Conservation (phyloP, 2,888 invertebrate genomes). For the Platycnemis pennipes region DNA sequence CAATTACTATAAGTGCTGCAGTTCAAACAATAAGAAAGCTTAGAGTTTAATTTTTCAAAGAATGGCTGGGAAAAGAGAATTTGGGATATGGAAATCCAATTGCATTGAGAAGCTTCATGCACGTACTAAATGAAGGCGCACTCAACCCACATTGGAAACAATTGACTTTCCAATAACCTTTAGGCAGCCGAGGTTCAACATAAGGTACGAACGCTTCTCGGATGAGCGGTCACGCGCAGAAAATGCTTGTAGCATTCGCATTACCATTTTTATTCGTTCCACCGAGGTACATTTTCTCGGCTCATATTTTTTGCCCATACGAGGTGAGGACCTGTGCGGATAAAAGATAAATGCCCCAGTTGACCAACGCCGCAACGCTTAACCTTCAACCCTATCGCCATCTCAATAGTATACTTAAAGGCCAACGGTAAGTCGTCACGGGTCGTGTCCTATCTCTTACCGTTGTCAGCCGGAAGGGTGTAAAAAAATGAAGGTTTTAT, state of each 20-base stretch:
- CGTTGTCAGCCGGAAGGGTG: neutral
- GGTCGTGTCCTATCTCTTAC: slow-evolving; percentile 35
- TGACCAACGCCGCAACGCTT: slow-evolving; percentile 38
- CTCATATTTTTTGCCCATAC: neutral
- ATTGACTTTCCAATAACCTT: neutral
- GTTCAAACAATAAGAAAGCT: neutral
- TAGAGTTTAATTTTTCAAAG: neutral
- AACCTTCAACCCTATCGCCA: slow-evolving; percentile 25
- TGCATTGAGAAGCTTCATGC: neutral
- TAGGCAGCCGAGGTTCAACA: neutral
- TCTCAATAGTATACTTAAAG: slow-evolving; percentile 47
- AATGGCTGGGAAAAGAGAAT: neutral
- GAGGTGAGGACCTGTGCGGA: slow-evolving; percentile 12
- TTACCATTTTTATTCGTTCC: neutral
- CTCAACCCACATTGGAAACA: neutral
- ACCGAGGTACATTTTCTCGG: neutral
- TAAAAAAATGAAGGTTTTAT: neutral
- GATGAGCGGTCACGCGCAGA: neutral
- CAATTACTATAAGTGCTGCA: neutral
- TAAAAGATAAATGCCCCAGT: slow-evolving; percentile 25
- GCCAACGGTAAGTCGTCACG: neutral
- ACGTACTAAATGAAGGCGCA: neutral
- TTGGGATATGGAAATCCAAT: neutral
- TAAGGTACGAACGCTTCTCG: neutral
- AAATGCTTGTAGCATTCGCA: neutral